Evolutionary conservation across 2,888 invertebrate species (phyloP).

Genomic region (Nephrotoma flavescens): DNA sequence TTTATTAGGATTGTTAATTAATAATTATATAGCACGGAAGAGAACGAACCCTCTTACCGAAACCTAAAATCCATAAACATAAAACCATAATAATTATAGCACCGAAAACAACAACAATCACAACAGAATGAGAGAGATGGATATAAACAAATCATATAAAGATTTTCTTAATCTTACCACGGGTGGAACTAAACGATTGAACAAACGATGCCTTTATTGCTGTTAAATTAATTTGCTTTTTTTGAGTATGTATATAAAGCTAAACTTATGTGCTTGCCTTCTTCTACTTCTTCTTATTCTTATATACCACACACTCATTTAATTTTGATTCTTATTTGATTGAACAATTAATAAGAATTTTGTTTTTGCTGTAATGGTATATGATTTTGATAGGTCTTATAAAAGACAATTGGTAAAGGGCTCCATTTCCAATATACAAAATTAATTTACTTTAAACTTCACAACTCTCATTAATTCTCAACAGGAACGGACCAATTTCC

Average conservation of each 20-base stretch:
- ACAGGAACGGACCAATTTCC: background rate
- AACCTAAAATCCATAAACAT: no score
- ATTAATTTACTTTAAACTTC: background rate
- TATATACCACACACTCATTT: background rate
- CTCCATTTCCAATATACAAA: background rate
- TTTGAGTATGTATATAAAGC: background rate
- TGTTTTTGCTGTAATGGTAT: background rate
- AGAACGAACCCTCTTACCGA: background rate
- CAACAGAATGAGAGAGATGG: background rate
- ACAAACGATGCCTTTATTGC: background rate
- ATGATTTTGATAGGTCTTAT: background rate
- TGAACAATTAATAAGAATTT: background rate
- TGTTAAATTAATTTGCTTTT: background rate
- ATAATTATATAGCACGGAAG: background rate
- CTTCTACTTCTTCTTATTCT: background rate
- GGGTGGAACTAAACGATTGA: constrained; percentile 1
- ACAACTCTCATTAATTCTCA: background rate
- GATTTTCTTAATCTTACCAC: background rate
- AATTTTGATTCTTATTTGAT: background rate
- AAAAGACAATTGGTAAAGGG: background rate
- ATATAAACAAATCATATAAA: background rate
- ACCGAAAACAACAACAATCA: background rate
- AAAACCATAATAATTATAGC: background rate
- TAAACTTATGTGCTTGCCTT: background rate
- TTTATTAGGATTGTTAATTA: background rate